phyloP scores from a whole-genome alignment of 2,113 vertebrate species.

The Okapia johnstoni region DNA sequence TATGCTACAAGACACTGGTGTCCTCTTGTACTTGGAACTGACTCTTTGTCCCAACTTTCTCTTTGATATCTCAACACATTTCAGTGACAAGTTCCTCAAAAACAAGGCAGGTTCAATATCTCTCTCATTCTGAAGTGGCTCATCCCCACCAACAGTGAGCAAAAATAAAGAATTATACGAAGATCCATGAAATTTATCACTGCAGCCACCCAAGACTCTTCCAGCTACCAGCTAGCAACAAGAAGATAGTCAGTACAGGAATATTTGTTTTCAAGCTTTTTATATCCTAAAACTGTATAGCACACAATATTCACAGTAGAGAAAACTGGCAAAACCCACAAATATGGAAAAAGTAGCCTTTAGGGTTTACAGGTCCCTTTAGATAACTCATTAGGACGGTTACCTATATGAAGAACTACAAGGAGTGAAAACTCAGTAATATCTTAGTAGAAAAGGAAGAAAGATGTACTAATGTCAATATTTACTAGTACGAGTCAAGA shows the following conservation, averaged over 20 bases:
- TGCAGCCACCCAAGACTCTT: neutral
- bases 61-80: neutral
- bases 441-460: neutral
- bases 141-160: neutral
- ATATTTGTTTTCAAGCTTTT: slow-evolving; percentile 13
- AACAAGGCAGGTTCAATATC: neutral
- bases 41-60: neutral
- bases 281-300: neutral
- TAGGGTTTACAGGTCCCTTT: neutral
- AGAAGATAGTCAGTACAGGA: neutral
- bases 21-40: neutral
- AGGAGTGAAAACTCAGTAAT: neutral
- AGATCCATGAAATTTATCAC: neutral
- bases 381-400: neutral
- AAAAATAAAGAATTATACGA: neutral
- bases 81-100: neutral
- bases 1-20: neutral
- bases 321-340: neutral
- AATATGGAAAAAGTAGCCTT: slow-evolving; percentile 17
- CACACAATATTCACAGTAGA: neutral
- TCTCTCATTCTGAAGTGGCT: neutral
- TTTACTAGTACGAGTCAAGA: neutral
- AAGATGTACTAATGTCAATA: neutral
- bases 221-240: neutral
- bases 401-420: neutral